Evolutionary conservation across 2,888 invertebrate species (phyloP).

Genomic region (Lasioglossum figueresi): DNA sequence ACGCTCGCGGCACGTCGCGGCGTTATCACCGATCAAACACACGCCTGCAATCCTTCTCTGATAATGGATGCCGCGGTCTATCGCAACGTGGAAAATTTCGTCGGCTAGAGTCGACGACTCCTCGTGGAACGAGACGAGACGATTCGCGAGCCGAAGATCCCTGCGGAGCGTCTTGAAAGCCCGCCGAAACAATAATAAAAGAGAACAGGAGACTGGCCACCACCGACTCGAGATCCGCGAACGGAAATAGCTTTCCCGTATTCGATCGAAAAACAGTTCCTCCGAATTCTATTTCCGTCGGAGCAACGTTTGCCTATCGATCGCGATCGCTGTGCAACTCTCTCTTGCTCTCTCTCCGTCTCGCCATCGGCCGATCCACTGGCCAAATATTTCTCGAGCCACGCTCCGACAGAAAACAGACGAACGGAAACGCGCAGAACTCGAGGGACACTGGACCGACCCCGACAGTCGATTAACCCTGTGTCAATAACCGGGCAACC

Average conservation of each 20-base stretch:
- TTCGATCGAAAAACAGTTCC: conserved; percentile 61
- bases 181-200: conserved; percentile 43
- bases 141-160: conserved; percentile 2
- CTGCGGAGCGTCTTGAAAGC: background rate
- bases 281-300: conserved; percentile 63
- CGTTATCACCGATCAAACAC: conserved; percentile 58
- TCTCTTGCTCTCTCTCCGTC: background rate
- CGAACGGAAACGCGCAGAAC: background rate
- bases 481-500: background rate
- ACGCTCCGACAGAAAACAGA: conserved; percentile 24
- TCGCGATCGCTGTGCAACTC: conserved; percentile 21
- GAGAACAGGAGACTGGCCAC: background rate
- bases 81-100: conserved; percentile 50
- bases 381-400: conserved; percentile 54
- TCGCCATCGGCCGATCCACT: conserved; percentile 8
- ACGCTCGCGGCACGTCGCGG: conserved; percentile 2
- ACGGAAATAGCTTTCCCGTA: conserved; percentile 50
- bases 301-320: conserved; percentile 46
- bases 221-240: conserved; percentile 2
- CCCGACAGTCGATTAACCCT: conserved; percentile 4
- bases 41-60: conserved; percentile 36
- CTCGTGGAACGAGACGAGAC: background rate
- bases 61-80: conserved; percentile 28
- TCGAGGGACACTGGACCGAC: background rate
- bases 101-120: conserved; percentile 8